Base-by-base conservation (phyloP, 1,140 invertebrate genomes). In the Tachypleus tridentatus region DNA sequence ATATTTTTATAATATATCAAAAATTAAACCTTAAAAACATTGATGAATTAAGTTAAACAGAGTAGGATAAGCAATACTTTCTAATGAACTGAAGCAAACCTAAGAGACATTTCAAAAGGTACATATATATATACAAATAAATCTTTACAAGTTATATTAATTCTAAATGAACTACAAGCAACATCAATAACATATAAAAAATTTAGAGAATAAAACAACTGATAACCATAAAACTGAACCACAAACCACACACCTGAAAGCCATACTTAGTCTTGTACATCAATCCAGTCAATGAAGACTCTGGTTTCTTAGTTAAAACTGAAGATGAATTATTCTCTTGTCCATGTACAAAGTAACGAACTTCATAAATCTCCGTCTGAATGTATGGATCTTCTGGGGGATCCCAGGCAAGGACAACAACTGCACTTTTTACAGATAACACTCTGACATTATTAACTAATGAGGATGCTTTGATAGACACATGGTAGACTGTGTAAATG, bases 251-350 rank as follows among this genome's bases (percentile, higher is more conserved):
- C 51, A n/a, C 92, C 81, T 94, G 89, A 74, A 97, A 88, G 4
- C 88, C 90, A 79, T 97, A 97, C 72, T 93, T 89, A 5, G 91
- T 94, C 71, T 85, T 83, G 72, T 89, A 87, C 71, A 84, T 82
- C 4, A 97, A 79, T 11, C 84, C 84, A 64, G 81, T 83, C 64
- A 96, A 86, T 9, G 85, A 85, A 49, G 85, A 81, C 69, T 89
- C 87, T 68, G 87, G 81, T 65, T 88, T 86, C 67, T 85, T 85
- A 49, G 90, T 91, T 70, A 83, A 80, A 58, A 90, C 82, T 54
- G 84, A 86, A 9, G 87, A 86, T 68, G 88, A 87, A 73, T 92
- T 90, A 67, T 80, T 85, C 65, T 90, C 85, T 70, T 87, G 84
- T 65, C 83, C 83, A 74, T 87, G 85, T 3, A 85, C 82, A 75